Conservation (phyloP, 2,888 invertebrate species). For the Caprella mutica region DNA sequence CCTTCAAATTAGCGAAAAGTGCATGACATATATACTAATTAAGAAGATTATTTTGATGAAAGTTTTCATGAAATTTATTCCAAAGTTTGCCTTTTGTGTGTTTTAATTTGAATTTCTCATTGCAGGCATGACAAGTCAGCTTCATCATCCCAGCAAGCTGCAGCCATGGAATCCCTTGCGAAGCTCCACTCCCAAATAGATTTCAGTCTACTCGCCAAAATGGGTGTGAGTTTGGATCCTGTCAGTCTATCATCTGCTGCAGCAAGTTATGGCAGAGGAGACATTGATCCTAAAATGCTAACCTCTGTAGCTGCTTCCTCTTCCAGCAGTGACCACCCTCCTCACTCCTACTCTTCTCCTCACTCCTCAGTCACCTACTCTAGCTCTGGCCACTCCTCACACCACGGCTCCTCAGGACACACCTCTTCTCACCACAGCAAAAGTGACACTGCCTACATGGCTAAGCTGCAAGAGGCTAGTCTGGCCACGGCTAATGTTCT, state of each 20-base stretch:
- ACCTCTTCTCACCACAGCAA: constrained; percentile 29
- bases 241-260: constrained; percentile 21
- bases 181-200: constrained; percentile 31
- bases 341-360: constrained; percentile 9
- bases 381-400: constrained; percentile 2
- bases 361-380: background rate
- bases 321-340: constrained; percentile 4
- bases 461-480: constrained; percentile 32
- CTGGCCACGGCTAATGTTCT: constrained; percentile 33
- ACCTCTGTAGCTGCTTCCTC: background rate
- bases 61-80: background rate
- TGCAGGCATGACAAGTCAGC: constrained; percentile 30
- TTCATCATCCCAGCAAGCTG: constrained; percentile 22
- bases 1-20: too few species aligned
- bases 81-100: too few species aligned
- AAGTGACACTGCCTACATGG: constrained; percentile 27
- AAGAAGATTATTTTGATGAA: background rate
- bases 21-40: background rate
- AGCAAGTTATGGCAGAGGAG: background rate
- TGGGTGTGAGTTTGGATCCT: constrained; percentile 32
- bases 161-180: constrained; percentile 31
- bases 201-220: constrained; percentile 29
- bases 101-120: background rate
- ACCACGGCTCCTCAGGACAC: constrained; percentile 11
- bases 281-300: background rate